Percentiles rank a stretch among this genome's conserved stretches.
Evolutionary conservation across 2,888 invertebrate species (phyloP).

Genomic region (Coremacera marginata): DNA sequence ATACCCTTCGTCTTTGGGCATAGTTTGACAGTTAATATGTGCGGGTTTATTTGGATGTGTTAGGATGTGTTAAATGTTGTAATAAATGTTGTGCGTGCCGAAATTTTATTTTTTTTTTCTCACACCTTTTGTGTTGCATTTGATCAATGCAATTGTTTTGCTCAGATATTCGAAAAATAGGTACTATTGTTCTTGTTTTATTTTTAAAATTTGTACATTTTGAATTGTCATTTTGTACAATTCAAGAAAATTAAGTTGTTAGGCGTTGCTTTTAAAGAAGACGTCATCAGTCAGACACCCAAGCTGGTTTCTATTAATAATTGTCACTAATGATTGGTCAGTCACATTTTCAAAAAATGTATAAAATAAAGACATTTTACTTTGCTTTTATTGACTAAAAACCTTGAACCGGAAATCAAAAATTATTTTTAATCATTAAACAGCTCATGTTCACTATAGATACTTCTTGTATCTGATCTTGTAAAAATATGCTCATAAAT

Average conservation of each 20-base stretch:
- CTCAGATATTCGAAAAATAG: neutral
- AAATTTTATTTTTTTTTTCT: conserved; percentile 12
- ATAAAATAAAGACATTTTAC: conserved; percentile 8
- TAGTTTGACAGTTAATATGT: neutral
- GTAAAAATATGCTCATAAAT: too few relatives aligned
- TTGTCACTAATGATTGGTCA: neutral
- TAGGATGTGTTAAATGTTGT: neutral
- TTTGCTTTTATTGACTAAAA: too few relatives aligned
- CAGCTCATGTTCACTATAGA: neutral
- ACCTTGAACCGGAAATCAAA: too few relatives aligned
- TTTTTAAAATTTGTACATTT: neutral
- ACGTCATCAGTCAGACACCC: neutral
- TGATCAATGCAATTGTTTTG: conserved; percentile 30
- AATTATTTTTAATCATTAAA: too few relatives aligned
- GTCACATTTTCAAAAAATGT: neutral
- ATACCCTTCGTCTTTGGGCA: neutral
- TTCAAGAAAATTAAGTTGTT: neutral
- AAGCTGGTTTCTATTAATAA: neutral
- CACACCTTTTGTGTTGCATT: conserved; percentile 31
- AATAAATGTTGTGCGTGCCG: neutral
- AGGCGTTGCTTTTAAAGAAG: neutral
- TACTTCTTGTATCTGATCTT: too few relatives aligned
- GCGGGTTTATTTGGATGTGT: neutral
- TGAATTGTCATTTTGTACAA: conserved; percentile 11
- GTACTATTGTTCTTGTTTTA: neutral